phyloP scores from a whole-genome alignment of 2,888 invertebrate genomes.

The Pachydiplax longipennis region DNA sequence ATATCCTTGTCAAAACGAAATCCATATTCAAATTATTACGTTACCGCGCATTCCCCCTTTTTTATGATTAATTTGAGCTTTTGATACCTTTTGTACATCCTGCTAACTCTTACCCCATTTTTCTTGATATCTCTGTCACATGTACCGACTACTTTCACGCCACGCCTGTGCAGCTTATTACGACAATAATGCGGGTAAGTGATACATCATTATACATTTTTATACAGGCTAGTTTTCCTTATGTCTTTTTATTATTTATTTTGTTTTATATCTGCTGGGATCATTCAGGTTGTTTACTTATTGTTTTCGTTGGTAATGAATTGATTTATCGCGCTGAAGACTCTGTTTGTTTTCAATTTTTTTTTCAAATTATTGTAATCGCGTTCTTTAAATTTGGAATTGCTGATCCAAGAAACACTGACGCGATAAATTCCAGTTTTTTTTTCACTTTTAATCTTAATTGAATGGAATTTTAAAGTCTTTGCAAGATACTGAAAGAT shows the following conservation, averaged over 20 bases:
- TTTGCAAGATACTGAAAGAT: too few species aligned
- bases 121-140: constrained; percentile 38
- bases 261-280: background rate
- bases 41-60: background rate
- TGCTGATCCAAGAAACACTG: too few species aligned
- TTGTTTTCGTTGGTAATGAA: background rate
- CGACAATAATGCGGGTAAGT: constrained; percentile 36
- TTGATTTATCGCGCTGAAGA: too few species aligned
- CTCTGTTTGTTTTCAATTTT: too few species aligned
- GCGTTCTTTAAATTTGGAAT: too few species aligned
- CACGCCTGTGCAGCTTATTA: constrained; percentile 43
- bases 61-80: constrained; percentile 34
- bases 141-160: constrained; percentile 41
- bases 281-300: background rate
- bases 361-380: too few species aligned
- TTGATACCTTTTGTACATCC: constrained; percentile 2
- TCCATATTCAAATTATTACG: background rate
- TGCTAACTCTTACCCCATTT: constrained; percentile 38
- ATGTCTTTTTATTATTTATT: background rate
- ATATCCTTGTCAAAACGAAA: background rate
- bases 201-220: constrained; percentile 39
- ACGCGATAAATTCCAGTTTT: too few species aligned
- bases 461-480: too few species aligned
- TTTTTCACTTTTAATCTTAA: too few species aligned
- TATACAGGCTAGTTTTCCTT: constrained; percentile 20